These are phyloP conservation scores for Aurelia sp. DNA, from an alignment of 30 jellyfish, hydroid and myxozoan genomes.

Conservation along the genomic window DNA sequence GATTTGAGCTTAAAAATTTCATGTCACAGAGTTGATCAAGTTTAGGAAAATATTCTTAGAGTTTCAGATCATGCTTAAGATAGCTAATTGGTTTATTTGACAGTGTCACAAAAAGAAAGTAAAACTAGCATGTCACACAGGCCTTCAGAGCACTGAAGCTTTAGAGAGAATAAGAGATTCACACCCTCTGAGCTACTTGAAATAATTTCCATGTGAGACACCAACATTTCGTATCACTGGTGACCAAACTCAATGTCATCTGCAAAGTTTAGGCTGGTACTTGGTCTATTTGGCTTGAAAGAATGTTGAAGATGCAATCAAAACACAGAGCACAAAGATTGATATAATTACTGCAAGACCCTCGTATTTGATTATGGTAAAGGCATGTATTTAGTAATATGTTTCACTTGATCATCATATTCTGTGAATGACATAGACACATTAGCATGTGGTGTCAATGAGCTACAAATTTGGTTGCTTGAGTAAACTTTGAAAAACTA, in stretches of 20 bases:
- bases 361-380: not conserved
- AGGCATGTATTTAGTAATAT: not conserved
- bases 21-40: no score
- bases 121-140: no score
- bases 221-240: not conserved
- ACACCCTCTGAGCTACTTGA: not conserved
- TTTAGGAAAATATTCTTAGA: no score
- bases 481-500: conserved; percentile 20
- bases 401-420: conserved; percentile 16
- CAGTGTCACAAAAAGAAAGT: no score
- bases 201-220: not conserved
- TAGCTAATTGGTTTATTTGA: no score
- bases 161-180: no score
- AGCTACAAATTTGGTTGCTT: conserved; percentile 19
- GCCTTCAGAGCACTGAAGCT: no score
- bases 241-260: not conserved
- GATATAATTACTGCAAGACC: not conserved
- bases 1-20: no score
- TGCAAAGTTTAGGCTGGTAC: not conserved
- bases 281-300: not conserved
- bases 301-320: conserved; percentile 28
- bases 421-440: conserved; percentile 22
- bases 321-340: not conserved
- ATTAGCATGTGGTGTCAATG: conserved; percentile 25
- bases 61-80: no score